A percentile compares a stretch with the other conserved stretches of the same genome.
phyloP scores from a whole-genome alignment of 2,113 vertebrate species.

The Tor tambroides region DNA sequence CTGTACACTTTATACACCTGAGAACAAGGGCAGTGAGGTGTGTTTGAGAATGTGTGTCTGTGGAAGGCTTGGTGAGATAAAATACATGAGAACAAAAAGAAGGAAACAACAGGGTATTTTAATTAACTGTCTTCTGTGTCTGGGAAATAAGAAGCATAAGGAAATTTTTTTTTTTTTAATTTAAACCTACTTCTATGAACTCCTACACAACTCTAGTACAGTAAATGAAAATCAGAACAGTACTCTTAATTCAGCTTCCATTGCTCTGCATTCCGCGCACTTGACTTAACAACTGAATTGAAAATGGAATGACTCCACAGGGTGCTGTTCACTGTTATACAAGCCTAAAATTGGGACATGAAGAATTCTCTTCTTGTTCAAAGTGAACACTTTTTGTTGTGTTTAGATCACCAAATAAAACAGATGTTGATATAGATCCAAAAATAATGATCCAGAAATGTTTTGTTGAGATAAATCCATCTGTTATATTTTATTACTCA shows the following conservation, averaged over 20 bases:
- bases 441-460: slow-evolving; percentile 1
- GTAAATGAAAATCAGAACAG: not conserved
- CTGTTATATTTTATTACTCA: not conserved
- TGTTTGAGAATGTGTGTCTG: slow-evolving; percentile 3
- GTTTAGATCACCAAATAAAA: not conserved
- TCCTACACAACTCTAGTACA: not conserved
- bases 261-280: not conserved
- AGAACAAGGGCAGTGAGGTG: slow-evolving; percentile 5
- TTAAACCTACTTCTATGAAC: not conserved
- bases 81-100: not conserved
- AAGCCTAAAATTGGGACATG: slow-evolving; percentile 5
- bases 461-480: not conserved
- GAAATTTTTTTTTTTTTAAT: not conserved
- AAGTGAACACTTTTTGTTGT: not conserved
- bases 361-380: not conserved
- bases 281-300: slow-evolving; percentile 24
- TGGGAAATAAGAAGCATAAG: not conserved
- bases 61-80: not conserved
- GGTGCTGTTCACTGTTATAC: slow-evolving; percentile 15
- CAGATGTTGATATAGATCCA: not conserved
- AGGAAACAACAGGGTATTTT: not conserved
- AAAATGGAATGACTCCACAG: slow-evolving; percentile 27
- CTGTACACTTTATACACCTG: slow-evolving; percentile 30
- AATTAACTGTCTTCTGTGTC: not conserved
- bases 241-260: not conserved